Evolutionary conservation across 2,888 invertebrate genomes (phyloP), one percentile per base, ranked within the genome.

Genomic region (Pocota personata): DNA sequence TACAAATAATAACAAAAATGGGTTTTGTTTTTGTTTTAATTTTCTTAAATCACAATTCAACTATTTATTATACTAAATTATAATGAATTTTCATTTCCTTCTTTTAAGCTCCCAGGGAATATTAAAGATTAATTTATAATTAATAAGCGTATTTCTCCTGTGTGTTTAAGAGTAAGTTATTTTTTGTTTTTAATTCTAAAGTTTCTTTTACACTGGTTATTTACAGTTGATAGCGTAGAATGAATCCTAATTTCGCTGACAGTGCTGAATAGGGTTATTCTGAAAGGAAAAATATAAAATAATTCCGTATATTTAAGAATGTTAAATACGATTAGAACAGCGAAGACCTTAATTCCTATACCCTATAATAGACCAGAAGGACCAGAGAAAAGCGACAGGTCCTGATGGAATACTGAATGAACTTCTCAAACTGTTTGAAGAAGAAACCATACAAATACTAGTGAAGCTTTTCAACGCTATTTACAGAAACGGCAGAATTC

Each of bases 101-200:
- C 32, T 52, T 58, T 16, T 64, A 62, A 62, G 62, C 62, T 46
- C 37, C 75, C 43, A 62, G 75, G 69, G 48, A 71, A 76, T 48
- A 66, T 76, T 86, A 84, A 66, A 40, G 67, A 82, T 80, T 80
- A 86, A 80, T 86, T 86, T 86, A 86, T 86, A 86, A 82, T 86
- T 86, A 86, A 86, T 86, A 86, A 86, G 86, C 86, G 86, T 86
- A 86, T 76, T 86, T 82, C 80, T 82, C 82, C 66, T 77, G 82
- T 86, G 66, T 75, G 52, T 75, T 71, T 66, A 62, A 82, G 66
- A 86, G 62, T 80, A 71, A 80, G 8, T 43, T 60, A 64, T 52
- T 57, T 30, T 66, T 27, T 32, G 48, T n/a, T 30, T 32, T 77
- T 66, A 16, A 60, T 27, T 57, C 16, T 75, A 57, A 50, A 24